These are phyloP conservation scores for Tylochromis polylepis DNA, from an alignment of 2,113 vertebrate genomes.

Conservation along the genomic window DNA sequence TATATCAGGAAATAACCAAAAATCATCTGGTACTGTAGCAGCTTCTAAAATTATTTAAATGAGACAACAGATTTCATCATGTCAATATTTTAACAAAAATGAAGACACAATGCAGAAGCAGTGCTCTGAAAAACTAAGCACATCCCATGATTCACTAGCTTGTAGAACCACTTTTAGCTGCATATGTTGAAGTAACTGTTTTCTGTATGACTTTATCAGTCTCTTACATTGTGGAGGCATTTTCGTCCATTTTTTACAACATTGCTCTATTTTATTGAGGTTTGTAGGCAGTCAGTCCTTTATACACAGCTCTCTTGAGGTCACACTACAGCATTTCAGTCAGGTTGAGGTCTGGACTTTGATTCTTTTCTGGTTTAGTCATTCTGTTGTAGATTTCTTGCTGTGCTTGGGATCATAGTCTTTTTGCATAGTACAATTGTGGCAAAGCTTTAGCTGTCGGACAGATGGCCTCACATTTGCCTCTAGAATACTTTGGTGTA, in stretches of 20 bases:
- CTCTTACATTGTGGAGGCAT: background rate
- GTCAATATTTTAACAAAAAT: background rate
- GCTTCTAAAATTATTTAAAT: background rate
- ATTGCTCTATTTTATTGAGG: background rate
- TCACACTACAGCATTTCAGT: background rate
- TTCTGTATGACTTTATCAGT: background rate
- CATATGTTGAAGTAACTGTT: background rate
- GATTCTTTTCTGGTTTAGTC: background rate
- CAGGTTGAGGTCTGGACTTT: background rate
- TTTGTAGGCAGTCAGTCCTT: background rate
- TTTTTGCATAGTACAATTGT: background rate
- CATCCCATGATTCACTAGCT: background rate
- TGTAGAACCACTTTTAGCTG: background rate
- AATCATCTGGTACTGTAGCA: background rate
- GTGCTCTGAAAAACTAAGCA: background rate
- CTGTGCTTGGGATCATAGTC: background rate
- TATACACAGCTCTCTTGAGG: background rate
- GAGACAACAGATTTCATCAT: background rate
- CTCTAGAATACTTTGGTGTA: background rate
- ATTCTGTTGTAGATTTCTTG: background rate
- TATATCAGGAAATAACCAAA: background rate
- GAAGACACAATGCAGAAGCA: background rate
- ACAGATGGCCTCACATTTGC: background rate
- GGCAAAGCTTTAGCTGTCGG: background rate
- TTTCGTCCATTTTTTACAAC: background rate